phyloP scores from a whole-genome alignment of 2,113 vertebrate species.

The Thamnophis sirtalis region DNA sequence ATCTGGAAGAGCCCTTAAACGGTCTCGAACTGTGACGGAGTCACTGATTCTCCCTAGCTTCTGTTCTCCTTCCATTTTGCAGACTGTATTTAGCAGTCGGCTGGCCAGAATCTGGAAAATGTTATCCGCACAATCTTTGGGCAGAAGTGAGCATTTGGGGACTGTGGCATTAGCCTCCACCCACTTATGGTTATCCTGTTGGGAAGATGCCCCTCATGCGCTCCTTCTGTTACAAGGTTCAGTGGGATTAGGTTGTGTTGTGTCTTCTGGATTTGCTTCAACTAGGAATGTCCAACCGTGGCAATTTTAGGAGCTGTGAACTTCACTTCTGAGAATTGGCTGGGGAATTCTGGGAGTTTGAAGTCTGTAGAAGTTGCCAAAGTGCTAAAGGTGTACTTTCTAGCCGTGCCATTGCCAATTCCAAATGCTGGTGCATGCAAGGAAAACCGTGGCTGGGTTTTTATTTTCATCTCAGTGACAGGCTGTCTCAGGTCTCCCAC shows the following conservation, averaged over 20 bases:
- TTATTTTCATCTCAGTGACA: neutral
- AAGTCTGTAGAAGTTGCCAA: neutral
- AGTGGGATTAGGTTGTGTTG: neutral
- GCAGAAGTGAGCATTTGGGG: neutral
- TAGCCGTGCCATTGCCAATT: neutral
- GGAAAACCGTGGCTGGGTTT: neutral
- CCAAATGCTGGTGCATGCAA: neutral
- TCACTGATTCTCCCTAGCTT: neutral
- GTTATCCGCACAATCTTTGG: neutral
- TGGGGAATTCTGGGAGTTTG: too few relatives aligned
- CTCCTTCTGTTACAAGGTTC: neutral
- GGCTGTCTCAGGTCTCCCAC: neutral
- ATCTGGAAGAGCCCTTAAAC: neutral
- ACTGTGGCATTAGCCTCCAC: neutral
- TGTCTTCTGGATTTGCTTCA: neutral
- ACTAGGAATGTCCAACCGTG: neutral
- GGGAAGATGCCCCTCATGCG: neutral
- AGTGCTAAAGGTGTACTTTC: neutral
- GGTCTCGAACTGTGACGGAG: neutral
- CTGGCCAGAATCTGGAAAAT: neutral
- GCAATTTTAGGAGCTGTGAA: neutral
- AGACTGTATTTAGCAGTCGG: neutral
- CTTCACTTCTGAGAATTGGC: neutral
- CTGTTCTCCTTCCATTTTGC: neutral
- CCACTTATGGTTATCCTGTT: neutral